Base-by-base conservation (phyloP, 2,113 vertebrate genomes). In the Apaloderma vittatum region DNA sequence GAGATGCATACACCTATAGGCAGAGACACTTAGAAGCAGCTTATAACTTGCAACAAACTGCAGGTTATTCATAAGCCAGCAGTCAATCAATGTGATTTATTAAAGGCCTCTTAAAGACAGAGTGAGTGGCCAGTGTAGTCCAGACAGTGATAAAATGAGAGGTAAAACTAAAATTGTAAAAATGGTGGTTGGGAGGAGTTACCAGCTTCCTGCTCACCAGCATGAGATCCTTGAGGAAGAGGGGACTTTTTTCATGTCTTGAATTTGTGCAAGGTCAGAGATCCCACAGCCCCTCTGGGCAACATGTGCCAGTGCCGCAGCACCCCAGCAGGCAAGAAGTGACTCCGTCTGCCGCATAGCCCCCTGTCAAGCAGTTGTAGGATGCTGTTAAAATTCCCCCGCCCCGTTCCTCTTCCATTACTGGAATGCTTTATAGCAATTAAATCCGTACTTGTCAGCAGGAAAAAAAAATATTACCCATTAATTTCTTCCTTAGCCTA, bases 271-370 rank as follows among this genome's bases (percentile, higher is more conserved):
- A 40, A 37, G n/a, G 36, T 4, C 72, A 43, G 24, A 72, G 37
- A 5, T 86, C 20, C 10, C 67, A 62, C 72, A 59, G 43, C 36
- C 27, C 49, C 34, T 34, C 43, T 7, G 15, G 52, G 48, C 62
- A 49, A 7, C 0, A 1, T 1, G 10, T 49, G 46, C 29, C 43
- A 37, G 43, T 32, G 36, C 49, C 0, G 0, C 26, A 26, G 6
- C 29, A 27, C 15, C 26, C 48, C 18, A 9, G 30, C 43, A 54
- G 29, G 2, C 15, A 15, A 67, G 37, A 51, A 43, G 27, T 51
- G 14, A 17, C 37, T 78, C 24, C 61, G 6, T 34, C 49, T 46
- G 32, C 55, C 36, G 16, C 34, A 26, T 26, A 29, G 0, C 59
- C 80, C 40, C 30, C 23, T 8, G 6, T 34, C 24, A 15, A 48